phyloP scores from a whole-genome alignment of 2,113 vertebrate genomes.

The Polypterus bichir region DNA sequence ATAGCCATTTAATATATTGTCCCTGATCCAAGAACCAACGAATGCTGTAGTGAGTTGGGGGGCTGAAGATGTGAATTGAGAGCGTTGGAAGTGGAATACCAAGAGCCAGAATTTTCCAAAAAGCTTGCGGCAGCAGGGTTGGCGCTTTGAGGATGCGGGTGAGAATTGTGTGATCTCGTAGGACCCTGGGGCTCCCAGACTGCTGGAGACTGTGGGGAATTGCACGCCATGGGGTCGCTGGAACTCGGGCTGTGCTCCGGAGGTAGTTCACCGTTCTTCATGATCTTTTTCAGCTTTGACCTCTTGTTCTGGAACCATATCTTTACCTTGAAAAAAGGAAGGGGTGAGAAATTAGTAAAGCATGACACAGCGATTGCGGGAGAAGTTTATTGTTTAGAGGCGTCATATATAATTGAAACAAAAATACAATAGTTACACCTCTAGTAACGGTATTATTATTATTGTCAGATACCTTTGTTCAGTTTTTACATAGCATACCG shows the following conservation, averaged over 20 bases:
- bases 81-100: slow-evolving; percentile 70
- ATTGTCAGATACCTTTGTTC: no score
- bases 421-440: neutral
- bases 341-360: neutral
- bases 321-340: slow-evolving; percentile 65
- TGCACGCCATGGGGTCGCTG: slow-evolving; percentile 98
- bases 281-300: slow-evolving; percentile 98
- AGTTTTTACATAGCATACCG: no score
- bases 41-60: slow-evolving; percentile 85
- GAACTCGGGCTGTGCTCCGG: slow-evolving; percentile 96
- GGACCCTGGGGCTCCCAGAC: slow-evolving; percentile 90
- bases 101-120: slow-evolving; percentile 79
- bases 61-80: slow-evolving; percentile 79
- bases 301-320: slow-evolving; percentile 98
- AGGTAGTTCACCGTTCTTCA: slow-evolving; percentile 95
- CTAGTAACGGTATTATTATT: no score
- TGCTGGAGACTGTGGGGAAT: slow-evolving; percentile 96
- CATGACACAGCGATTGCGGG: neutral
- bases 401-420: neutral
- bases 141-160: slow-evolving; percentile 66
- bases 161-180: slow-evolving; percentile 65
- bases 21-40: slow-evolving; percentile 86
- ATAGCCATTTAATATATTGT: slow-evolving; percentile 79
- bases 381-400: neutral
- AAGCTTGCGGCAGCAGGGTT: slow-evolving; percentile 77